These are phyloP conservation scores for Erethizon dorsatum DNA, from an alignment of 2,797 vertebrate genomes.

Conservation along the genomic window DNA sequence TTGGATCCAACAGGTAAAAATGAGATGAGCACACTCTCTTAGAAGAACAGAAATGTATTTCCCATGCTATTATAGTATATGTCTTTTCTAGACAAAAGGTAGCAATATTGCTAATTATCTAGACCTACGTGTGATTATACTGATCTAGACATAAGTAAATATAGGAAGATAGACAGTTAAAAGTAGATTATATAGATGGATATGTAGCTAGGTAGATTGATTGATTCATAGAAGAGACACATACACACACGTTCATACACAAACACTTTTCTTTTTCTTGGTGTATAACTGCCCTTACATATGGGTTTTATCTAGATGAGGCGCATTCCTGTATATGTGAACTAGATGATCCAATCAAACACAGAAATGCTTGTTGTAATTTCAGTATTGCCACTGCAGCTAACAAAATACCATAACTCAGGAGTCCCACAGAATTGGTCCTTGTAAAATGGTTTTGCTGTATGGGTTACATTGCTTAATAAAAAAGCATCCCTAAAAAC, in stretches of 20 bases:
- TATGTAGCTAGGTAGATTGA: background rate
- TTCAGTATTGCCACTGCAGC: background rate
- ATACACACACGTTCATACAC: background rate
- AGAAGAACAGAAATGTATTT: background rate
- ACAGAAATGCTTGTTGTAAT: background rate
- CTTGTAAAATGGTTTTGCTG: conserved; percentile 22
- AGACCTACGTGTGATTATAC: background rate
- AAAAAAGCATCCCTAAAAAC: background rate
- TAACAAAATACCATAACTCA: conserved; percentile 11
- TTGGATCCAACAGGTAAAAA: background rate
- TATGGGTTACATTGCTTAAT: background rate
- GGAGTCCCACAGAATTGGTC: background rate
- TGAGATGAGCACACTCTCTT: background rate
- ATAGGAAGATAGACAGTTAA: background rate
- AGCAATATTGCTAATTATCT: background rate
- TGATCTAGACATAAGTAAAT: too few relatives aligned
- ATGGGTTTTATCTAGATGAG: background rate
- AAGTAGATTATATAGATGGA: background rate
- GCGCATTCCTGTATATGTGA: background rate
- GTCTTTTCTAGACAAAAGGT: background rate
- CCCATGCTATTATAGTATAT: background rate
- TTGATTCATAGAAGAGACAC: background rate
- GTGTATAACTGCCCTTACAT: background rate
- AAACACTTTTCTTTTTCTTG: background rate
- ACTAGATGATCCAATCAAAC: background rate